phyloP scores from a whole-genome alignment of 2,797 vertebrate species.

The Cottoperca gobio region DNA sequence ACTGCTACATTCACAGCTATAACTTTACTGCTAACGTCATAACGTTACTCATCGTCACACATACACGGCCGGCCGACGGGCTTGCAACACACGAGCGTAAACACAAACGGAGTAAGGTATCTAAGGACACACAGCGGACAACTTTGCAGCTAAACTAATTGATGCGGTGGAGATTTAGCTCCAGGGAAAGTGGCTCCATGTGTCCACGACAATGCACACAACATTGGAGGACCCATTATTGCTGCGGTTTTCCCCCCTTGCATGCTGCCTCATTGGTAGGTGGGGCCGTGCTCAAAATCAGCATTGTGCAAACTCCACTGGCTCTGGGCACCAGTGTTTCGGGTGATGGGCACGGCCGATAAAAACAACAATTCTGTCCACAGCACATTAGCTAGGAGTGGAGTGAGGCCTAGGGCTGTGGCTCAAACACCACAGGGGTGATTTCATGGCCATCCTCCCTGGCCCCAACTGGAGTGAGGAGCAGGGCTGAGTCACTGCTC shows the following conservation, averaged over 20 bases:
- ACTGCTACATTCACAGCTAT: no score
- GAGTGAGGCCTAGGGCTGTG: constrained; percentile 19
- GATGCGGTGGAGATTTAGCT: no score
- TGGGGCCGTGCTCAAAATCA: constrained; percentile 31
- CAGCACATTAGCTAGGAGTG: constrained; percentile 38
- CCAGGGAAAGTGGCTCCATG: no score
- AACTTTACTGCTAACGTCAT: no score
- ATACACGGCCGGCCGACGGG: no score
- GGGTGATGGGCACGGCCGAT: constrained; percentile 22
- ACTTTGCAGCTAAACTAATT: no score
- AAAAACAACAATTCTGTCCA: constrained; percentile 10
- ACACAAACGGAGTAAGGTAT: no score
- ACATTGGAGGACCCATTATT: constrained; percentile 3
- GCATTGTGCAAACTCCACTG: constrained; percentile 7
- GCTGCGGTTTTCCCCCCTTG: not conserved
- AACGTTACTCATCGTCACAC: no score
- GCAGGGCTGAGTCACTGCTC: not conserved
- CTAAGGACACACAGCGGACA: no score
- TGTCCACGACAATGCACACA: no score
- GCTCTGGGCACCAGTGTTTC: constrained; percentile 23
- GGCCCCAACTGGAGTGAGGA: constrained; percentile 19
- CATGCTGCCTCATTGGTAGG: constrained; percentile 9
- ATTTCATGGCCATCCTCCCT: constrained; percentile 5
- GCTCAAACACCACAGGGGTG: constrained; percentile 10
- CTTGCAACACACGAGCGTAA: no score